A percentile compares a stretch with the other conserved stretches of the same genome.
Conservation (phyloP, 2,888 invertebrate genomes). For the Heteromurus nitidus region DNA sequence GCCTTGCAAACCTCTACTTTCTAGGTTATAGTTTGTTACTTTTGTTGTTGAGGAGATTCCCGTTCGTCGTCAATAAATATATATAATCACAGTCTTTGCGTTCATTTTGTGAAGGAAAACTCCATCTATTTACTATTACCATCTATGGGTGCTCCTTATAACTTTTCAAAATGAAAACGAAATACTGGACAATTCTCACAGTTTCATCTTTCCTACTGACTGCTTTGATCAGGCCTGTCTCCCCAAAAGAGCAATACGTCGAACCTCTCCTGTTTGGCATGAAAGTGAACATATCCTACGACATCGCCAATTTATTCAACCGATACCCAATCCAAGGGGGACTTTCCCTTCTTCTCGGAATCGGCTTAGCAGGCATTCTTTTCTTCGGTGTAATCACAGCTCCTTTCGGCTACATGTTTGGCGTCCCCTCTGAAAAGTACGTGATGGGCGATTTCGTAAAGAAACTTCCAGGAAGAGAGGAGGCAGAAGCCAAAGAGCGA, state of each 20-base stretch:
- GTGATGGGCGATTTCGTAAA: constrained; percentile 66
- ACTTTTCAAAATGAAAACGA: no score
- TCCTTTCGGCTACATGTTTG: constrained; percentile 73
- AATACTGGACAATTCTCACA: no score
- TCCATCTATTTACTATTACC: no score
- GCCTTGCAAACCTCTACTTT: no score
- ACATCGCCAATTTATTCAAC: constrained; percentile 71
- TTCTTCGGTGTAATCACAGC: constrained; percentile 72
- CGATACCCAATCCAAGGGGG: constrained; percentile 64
- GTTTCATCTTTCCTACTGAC: no score
- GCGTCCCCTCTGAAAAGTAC: constrained; percentile 72
- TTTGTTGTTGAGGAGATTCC: no score
- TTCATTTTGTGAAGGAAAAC: no score
- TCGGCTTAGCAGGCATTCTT: constrained; percentile 63
- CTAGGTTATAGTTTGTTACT: no score
- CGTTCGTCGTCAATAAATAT: no score
- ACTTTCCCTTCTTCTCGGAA: constrained; percentile 48
- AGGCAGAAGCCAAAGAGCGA: neutral
- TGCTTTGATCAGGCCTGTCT: neutral
- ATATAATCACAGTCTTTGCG: no score
- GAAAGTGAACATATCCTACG: constrained; percentile 69
- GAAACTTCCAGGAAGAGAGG: neutral
- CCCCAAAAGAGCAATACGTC: constrained; percentile 68
- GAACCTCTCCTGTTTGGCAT: constrained; percentile 69
- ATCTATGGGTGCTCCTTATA: no score